A percentile compares a stretch with the other conserved stretches of the same genome.
Conservation (phyloP, 2,888 invertebrate species). For the Elgonia sp. region DNA sequence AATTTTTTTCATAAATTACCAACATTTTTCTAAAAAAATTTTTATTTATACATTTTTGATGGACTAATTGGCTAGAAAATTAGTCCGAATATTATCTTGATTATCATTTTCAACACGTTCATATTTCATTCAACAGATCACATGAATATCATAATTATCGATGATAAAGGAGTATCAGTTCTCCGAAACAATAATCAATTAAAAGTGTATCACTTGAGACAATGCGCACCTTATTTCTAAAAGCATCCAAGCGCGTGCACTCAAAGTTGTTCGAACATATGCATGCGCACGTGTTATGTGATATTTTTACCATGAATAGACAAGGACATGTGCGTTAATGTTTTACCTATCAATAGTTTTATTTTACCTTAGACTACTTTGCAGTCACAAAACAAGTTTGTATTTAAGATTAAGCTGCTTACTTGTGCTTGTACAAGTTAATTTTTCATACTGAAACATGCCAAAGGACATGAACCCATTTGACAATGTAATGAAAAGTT, state of each 20-base stretch:
- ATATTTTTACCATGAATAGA: slow-evolving; percentile 48
- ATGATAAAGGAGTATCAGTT: neutral
- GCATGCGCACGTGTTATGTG: slow-evolving; percentile 70
- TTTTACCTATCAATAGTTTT: slow-evolving; percentile 59
- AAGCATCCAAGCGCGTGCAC: slow-evolving; percentile 44
- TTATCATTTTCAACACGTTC: slow-evolving; percentile 40
- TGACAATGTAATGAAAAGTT: slow-evolving; percentile 40
- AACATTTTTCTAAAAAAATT: no score
- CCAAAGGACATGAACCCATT: slow-evolving; percentile 3
- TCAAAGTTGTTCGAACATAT: slow-evolving; percentile 37
- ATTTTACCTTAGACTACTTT: slow-evolving; percentile 2
- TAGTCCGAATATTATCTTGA: no score
- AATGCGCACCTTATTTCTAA: slow-evolving; percentile 49
- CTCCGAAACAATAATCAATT: neutral
- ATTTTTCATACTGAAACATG: slow-evolving; percentile 24
- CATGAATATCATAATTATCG: slow-evolving; percentile 22
- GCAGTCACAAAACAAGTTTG: slow-evolving; percentile 30
- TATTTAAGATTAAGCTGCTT: slow-evolving; percentile 36
- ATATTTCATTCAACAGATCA: slow-evolving; percentile 55
- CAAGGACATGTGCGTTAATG: slow-evolving; percentile 53
- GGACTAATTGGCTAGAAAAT: no score
- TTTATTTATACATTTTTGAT: no score
- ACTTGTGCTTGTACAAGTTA: slow-evolving; percentile 46
- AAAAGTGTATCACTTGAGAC: slow-evolving; percentile 38
- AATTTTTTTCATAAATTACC: no score